These are phyloP conservation scores for Takifugu ocellatus DNA, from an alignment of 2,797 vertebrate genomes.

Conservation along the genomic window DNA sequence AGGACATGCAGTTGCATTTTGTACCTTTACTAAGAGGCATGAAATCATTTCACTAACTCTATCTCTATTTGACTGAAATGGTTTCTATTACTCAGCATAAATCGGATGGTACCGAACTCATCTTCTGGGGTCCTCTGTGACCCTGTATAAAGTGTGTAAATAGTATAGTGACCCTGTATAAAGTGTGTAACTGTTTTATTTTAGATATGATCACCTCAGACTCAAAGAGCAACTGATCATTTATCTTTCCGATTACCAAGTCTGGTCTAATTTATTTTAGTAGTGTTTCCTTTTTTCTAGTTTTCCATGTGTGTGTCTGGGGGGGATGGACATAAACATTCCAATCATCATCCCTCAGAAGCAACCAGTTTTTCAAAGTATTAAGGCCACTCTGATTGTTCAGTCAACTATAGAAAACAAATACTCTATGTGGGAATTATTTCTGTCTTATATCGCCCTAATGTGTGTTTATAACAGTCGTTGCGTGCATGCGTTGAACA, in stretches of 20 bases:
- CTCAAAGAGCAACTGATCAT: not conserved
- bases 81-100: conserved; percentile 6
- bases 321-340: not conserved
- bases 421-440: not conserved
- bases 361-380: no score
- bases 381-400: not conserved
- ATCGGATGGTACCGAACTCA: not conserved
- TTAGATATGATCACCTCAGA: not conserved
- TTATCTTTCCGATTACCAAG: no score
- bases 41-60: conserved; percentile 14
- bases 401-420: not conserved
- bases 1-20: conserved; percentile 38
- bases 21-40: conserved; percentile 31
- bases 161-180: not conserved
- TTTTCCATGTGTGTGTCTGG: not conserved
- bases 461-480: conserved; percentile 6
- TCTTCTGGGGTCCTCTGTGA: conserved; percentile 1
- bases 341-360: not conserved
- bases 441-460: not conserved
- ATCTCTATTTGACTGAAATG: conserved; percentile 18
- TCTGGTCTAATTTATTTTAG: no score
- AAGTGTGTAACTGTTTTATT: conserved; percentile 4
- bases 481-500: conserved; percentile 13
- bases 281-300: not conserved
- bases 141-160: not conserved